Evolutionary conservation across 2,113 vertebrate genomes (phyloP).

Genomic region (Halcyon senegalensis): DNA sequence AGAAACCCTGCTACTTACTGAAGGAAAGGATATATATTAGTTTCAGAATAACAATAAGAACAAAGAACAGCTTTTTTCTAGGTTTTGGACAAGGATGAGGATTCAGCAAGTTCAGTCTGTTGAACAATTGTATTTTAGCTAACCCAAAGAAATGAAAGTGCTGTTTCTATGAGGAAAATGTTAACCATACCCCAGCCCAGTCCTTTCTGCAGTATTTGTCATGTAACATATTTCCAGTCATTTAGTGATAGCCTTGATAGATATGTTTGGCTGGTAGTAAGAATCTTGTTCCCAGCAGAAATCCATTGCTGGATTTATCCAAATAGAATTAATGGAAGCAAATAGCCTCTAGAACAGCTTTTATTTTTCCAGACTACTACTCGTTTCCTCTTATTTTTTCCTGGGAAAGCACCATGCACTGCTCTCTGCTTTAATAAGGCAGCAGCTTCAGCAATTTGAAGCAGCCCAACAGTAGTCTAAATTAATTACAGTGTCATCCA

Average conservation of each 20-base stretch:
- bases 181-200: not conserved
- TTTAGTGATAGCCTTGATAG: not conserved
- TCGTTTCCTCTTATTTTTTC: not conserved
- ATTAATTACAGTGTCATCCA: constrained; percentile 18
- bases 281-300: not conserved
- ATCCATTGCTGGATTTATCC: not conserved
- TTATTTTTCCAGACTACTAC: not conserved
- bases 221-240: fast-evolving
- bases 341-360: not conserved
- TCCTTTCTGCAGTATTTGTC: not conserved
- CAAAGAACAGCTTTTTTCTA: not conserved
- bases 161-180: not conserved
- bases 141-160: not conserved
- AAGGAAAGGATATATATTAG: not conserved
- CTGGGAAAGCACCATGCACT: not conserved
- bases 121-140: not conserved
- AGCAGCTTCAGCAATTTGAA: not conserved
- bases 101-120: not conserved
- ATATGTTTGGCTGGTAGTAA: not conserved
- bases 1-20: not conserved
- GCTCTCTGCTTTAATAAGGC: not conserved
- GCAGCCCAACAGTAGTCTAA: not conserved
- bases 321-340: not conserved
- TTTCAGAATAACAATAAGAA: not conserved
- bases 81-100: not conserved